Conservation (phyloP, 2,888 invertebrate species). For the Cylindroiulus punctatus region DNA sequence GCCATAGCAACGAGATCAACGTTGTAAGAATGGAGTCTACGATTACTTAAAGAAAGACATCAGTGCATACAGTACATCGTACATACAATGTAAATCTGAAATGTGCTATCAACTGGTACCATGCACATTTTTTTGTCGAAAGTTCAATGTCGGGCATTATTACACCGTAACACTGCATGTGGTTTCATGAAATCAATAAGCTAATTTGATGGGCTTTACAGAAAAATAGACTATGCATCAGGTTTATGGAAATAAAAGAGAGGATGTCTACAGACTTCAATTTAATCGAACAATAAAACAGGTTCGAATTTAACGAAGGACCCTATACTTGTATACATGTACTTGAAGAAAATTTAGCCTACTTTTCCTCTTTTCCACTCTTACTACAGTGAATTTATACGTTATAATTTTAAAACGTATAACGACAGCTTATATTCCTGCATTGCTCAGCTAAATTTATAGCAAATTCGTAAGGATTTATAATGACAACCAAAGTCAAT, state of each 20-base stretch:
- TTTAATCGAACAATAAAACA: neutral
- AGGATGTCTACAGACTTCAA: neutral
- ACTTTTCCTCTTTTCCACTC: no score
- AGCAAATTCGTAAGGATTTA: neutral
- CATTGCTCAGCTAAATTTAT: slow-evolving; percentile 1
- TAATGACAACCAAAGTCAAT: slow-evolving; percentile 14
- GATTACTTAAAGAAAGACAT: slow-evolving; percentile 33
- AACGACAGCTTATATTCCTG: neutral
- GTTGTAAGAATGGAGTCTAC: neutral
- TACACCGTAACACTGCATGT: neutral
- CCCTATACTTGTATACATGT: no score
- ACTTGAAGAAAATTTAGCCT: no score
- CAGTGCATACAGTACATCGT: neutral
- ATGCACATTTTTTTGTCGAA: neutral
- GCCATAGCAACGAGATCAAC: neutral
- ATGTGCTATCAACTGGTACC: neutral
- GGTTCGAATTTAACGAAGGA: neutral
- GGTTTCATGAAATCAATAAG: neutral
- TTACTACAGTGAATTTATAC: neutral
- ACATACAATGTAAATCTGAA: neutral
- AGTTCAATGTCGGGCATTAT: neutral
- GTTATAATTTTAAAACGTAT: neutral
- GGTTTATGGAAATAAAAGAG: neutral
- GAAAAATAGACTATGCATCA: neutral
- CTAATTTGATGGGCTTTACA: neutral